These are phyloP conservation scores for Osmoderma eremita DNA, from an alignment of 2,888 invertebrate species.

Conservation along the genomic window DNA sequence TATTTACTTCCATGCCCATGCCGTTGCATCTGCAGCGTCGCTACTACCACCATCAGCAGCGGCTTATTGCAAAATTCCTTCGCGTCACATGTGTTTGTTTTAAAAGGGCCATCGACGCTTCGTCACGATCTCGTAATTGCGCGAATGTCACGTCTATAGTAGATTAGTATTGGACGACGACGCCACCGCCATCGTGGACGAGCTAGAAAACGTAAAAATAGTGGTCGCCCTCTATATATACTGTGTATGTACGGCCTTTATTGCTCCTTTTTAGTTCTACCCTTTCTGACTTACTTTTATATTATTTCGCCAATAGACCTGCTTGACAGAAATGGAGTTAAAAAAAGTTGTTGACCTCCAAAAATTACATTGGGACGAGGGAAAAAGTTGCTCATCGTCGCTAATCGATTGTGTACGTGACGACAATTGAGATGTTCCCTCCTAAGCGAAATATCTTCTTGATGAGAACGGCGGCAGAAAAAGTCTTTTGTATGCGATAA, in stretches of 20 bases:
- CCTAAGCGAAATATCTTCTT: background rate
- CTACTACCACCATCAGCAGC: background rate
- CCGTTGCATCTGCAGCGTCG: too few relatives aligned
- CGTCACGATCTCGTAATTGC: constrained; percentile 22
- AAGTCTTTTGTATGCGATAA: background rate
- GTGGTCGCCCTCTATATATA: background rate
- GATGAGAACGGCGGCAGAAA: background rate
- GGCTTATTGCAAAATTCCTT: constrained; percentile 27
- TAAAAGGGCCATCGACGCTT: constrained; percentile 15
- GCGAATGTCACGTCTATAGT: constrained; percentile 5
- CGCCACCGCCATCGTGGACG: background rate
- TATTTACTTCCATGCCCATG: too few relatives aligned
- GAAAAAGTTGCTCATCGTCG: constrained; percentile 15
- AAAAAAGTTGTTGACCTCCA: background rate
- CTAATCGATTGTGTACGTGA: constrained; percentile 23
- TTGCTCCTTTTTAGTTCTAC: background rate
- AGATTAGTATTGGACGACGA: constrained; percentile 14
- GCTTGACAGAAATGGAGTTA: background rate
- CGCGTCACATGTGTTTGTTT: constrained; percentile 27
- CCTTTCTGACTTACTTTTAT: background rate
- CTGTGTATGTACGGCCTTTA: background rate
- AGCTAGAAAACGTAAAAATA: background rate
- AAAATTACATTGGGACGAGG: background rate
- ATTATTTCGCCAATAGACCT: background rate
- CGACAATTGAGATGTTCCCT: background rate